These are phyloP conservation scores for Zelostemma sp. DNA, from an alignment of 1,140 invertebrate genomes.

Conservation along the genomic window DNA sequence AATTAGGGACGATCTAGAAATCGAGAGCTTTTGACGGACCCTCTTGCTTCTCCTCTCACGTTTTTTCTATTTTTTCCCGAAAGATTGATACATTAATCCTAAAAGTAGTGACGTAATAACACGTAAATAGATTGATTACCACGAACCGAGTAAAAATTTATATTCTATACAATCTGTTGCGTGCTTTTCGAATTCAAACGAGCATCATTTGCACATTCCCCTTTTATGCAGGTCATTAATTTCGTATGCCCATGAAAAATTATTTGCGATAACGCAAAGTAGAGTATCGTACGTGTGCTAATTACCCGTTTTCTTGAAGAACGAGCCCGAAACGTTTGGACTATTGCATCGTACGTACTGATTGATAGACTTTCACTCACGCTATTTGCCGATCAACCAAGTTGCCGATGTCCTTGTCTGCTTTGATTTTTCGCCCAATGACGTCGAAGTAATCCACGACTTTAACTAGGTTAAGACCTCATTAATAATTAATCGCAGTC, in stretches of 20 bases:
- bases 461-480: slow-evolving; percentile 31
- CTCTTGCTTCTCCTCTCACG: slow-evolving; percentile 37
- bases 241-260: slow-evolving; percentile 4
- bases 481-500: background rate
- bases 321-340: slow-evolving; percentile 28
- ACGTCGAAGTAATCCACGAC: slow-evolving; percentile 30
- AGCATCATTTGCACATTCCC: background rate
- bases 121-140: slow-evolving; percentile 14
- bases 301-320: slow-evolving; percentile 16
- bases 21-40: slow-evolving; percentile 50
- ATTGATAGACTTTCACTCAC: slow-evolving; percentile 47
- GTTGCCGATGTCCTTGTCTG: slow-evolving; percentile 44
- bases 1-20: slow-evolving; percentile 47
- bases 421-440: slow-evolving; percentile 35
- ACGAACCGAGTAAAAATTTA: background rate
- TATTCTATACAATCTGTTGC: background rate
- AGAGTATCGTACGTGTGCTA: slow-evolving; percentile 32
- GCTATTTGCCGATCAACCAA: slow-evolving; percentile 51
- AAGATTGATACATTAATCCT: slow-evolving; percentile 25
- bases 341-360: slow-evolving; percentile 25
- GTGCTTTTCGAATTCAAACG: background rate
- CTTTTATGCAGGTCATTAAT: slow-evolving; percentile 1
- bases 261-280: slow-evolving; percentile 18
- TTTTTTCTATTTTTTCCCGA: slow-evolving; percentile 16
- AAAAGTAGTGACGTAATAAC: background rate